These are phyloP conservation scores for Stegodyphus dumicola DNA, from an alignment of 1,140 invertebrate species.

Conservation along the genomic window DNA sequence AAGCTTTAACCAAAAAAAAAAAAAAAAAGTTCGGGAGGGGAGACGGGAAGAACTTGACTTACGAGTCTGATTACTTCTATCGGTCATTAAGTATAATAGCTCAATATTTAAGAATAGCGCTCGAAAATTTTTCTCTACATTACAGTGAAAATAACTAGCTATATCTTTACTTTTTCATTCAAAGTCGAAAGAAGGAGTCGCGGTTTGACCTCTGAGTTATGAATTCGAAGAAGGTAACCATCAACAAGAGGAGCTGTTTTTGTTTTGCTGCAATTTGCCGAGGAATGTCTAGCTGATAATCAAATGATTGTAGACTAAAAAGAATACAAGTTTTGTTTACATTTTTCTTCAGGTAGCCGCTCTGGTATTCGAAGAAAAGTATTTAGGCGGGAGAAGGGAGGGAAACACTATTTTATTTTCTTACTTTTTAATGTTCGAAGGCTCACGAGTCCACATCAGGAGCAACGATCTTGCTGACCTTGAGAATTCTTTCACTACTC, in stretches of 20 bases:
- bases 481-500: background rate
- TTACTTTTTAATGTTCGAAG: constrained; percentile 33
- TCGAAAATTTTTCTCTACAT: too few species aligned
- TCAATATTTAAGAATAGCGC: too few species aligned
- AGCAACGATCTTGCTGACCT: constrained; percentile 34
- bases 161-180: too few species aligned
- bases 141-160: too few species aligned
- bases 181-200: too few species aligned
- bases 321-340: constrained; percentile 8
- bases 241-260: background rate
- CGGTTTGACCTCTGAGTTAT: too few species aligned
- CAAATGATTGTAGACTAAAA: constrained; percentile 17
- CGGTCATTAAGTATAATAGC: too few species aligned
- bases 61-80: too few species aligned
- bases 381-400: background rate
- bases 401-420: constrained; percentile 18
- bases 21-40: too few species aligned
- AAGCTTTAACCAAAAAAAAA: too few species aligned
- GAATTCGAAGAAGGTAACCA: too few species aligned
- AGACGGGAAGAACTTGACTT: too few species aligned
- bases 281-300: constrained; percentile 12
- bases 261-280: background rate
- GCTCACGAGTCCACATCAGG: constrained; percentile 15
- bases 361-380: background rate
- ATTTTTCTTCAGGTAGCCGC: constrained; percentile 19